phyloP scores from a whole-genome alignment of 1,140 invertebrate genomes.

The Eupristina koningsbergeri region DNA sequence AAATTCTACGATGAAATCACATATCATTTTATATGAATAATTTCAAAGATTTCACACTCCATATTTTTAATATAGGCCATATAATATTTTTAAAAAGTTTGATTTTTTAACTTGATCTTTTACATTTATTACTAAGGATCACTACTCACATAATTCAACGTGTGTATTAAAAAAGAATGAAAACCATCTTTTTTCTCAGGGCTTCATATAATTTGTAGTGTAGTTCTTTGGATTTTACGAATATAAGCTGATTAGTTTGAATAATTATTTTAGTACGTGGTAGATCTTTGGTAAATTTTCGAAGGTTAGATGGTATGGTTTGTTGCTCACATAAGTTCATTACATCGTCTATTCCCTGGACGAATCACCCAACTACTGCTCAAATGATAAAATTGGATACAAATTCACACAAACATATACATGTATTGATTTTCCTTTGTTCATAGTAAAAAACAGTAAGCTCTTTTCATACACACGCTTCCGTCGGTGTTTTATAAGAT shows the following conservation, averaged over 20 bases:
- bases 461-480: neutral
- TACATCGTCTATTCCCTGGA: constrained; percentile 9
- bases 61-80: neutral
- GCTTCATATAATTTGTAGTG: neutral
- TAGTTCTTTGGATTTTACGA: neutral
- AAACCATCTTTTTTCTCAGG: neutral
- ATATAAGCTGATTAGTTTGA: neutral
- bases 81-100: neutral
- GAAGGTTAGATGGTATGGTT: neutral
- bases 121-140: too few relatives aligned
- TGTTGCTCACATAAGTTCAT: constrained; percentile 15
- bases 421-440: neutral
- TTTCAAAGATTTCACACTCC: neutral
- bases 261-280: neutral
- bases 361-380: constrained; percentile 6
- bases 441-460: neutral
- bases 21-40: neutral
- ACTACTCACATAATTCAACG: too few relatives aligned
- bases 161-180: too few relatives aligned
- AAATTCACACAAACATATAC: too few relatives aligned
- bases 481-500: neutral
- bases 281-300: neutral
- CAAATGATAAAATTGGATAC: constrained; percentile 10
- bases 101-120: too few relatives aligned
- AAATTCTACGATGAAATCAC: neutral